phyloP scores from a whole-genome alignment of 64 coral and sea anemone genomes.

The Astreopora myriophthalma region DNA sequence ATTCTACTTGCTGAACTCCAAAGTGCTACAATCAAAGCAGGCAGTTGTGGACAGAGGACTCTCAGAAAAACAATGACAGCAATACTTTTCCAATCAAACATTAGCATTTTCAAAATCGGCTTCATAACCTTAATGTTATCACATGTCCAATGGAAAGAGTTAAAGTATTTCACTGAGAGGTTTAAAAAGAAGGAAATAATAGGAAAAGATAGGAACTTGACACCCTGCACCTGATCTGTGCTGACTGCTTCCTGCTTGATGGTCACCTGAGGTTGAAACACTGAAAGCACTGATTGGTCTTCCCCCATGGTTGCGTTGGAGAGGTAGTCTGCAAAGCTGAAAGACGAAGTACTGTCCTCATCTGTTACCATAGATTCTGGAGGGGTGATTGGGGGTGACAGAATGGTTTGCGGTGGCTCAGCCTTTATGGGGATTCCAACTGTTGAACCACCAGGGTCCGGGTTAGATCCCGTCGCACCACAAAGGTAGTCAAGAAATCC shows the following conservation, averaged over 20 bases:
- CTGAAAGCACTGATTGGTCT: background rate
- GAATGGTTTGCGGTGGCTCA: slow-evolving; percentile 6
- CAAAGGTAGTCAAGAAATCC: slow-evolving; percentile 29
- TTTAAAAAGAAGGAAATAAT: too few species aligned
- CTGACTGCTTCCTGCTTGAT: background rate
- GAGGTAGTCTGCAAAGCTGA: slow-evolving; percentile 1
- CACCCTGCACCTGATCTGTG: background rate
- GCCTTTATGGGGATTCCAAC: slow-evolving; percentile 35
- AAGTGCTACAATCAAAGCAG: too few species aligned
- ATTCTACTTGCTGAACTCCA: too few species aligned
- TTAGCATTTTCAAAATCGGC: too few species aligned
- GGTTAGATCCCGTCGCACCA: background rate
- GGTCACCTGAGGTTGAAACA: background rate
- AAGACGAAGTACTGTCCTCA: background rate
- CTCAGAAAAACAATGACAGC: too few species aligned
- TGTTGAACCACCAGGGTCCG: background rate
- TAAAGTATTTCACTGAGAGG: too few species aligned
- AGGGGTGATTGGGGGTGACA: slow-evolving; percentile 63
- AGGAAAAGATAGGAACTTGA: background rate
- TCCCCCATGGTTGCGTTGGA: background rate
- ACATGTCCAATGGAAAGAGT: too few species aligned
- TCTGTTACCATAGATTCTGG: slow-evolving; percentile 62
- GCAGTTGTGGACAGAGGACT: too few species aligned
- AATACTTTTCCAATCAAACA: too few species aligned
- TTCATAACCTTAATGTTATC: too few species aligned